Evolutionary conservation across 1,140 invertebrate species (phyloP), one percentile per base, ranked within the genome.

Genomic region (Acromyrmex charruanus): DNA sequence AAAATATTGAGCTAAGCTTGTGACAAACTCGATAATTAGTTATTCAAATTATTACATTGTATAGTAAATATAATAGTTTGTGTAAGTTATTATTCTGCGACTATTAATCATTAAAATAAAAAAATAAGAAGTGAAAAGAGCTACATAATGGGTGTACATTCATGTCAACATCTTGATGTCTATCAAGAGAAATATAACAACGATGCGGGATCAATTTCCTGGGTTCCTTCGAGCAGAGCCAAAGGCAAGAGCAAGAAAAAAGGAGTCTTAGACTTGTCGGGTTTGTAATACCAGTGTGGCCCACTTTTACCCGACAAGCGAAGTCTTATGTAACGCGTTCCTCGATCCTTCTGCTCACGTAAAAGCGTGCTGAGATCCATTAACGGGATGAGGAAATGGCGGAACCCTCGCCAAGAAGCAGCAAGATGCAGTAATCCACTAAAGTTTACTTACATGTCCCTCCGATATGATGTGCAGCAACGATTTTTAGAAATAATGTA

Each of bases 281-380:
- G 51, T 65, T 31, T 53, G 85, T 39, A 39, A 85, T 77, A 69
- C 79, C 53, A 53, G 49, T 81, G 55, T 84, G 90, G 77, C 87
- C 89, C 90, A 91, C 90, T 92, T 92, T 90, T 92, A 89, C 89
- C 75, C 59, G 28, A 16, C 63, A 49, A 31, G 31, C 49, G 6
- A 18, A 25, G 58, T 75, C 75, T 88, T 89, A 85, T 85, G 77
- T 89, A 87, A 92, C 80, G 16, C 44, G 61, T 66, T 66, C 51
- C 69, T 69, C 69, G 81, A 79, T 87, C 53, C 79, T 71, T 84
- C 39, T 86, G 53, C 87, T 71, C 88, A 59, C 68, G 87, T 88
- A 87, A 87, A 88, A 61, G 86, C 86, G 65, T 85, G 69, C 81
- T 72, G 71, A 39, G 84, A 58, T 89, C 85, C 88, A 87, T 90